phyloP scores from a whole-genome alignment of 2,888 invertebrate species.

The Hemistola chrysoprasaria region DNA sequence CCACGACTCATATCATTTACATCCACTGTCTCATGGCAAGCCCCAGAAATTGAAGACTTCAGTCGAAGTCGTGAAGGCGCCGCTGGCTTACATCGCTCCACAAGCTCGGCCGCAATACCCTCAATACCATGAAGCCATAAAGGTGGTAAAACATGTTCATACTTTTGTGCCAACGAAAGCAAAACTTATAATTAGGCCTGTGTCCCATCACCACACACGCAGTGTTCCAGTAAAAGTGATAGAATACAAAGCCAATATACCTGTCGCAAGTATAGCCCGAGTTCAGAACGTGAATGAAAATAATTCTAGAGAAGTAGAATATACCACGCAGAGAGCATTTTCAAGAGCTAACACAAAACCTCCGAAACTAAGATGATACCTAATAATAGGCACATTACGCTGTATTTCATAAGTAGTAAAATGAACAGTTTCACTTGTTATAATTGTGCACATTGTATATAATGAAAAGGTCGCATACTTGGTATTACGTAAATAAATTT shows the following conservation, averaged over 20 bases:
- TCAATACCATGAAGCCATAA: slow-evolving; percentile 42
- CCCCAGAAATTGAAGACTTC: slow-evolving; percentile 64
- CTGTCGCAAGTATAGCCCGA: slow-evolving; percentile 27
- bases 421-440: slow-evolving; percentile 53
- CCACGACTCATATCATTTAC: slow-evolving; percentile 30
- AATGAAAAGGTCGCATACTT: slow-evolving; percentile 24
- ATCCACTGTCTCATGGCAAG: slow-evolving; percentile 27
- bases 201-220: slow-evolving; percentile 42
- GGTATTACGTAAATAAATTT: slow-evolving; percentile 27
- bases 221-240: slow-evolving; percentile 43
- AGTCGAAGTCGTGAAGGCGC: slow-evolving; percentile 69
- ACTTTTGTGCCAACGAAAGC: slow-evolving; percentile 54
- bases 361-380: slow-evolving; percentile 46
- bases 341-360: slow-evolving; percentile 52
- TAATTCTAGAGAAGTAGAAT: slow-evolving; percentile 53
- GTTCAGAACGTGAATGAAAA: slow-evolving; percentile 42
- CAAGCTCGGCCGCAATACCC: slow-evolving; percentile 49
- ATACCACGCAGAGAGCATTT: slow-evolving; percentile 58
- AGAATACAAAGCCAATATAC: slow-evolving; percentile 36
- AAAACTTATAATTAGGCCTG: slow-evolving; percentile 62
- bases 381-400: background rate
- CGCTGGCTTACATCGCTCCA: slow-evolving; percentile 68
- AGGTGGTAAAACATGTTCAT: slow-evolving; percentile 57
- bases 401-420: slow-evolving; percentile 18
- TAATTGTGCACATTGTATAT: slow-evolving; percentile 48